Conservation (phyloP, 1,140 invertebrate species). For the Spodoptera frugiperda region DNA sequence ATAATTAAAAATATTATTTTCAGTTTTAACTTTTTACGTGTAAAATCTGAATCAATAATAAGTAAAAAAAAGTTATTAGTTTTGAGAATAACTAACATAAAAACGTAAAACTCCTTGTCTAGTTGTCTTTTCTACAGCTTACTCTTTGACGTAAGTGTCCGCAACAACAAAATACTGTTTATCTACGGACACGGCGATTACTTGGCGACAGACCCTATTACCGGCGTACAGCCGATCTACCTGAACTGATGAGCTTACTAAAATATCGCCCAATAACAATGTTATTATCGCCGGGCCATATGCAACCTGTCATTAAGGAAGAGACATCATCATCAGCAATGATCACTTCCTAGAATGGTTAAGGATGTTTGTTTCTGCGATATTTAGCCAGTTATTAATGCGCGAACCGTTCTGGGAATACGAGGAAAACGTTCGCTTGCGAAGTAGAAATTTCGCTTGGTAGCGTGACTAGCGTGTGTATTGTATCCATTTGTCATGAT, state of each 20-base stretch:
- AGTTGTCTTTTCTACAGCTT: neutral
- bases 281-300: constrained; percentile 30
- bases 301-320: constrained; percentile 33
- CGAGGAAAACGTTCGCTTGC: neutral
- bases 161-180: constrained; percentile 51
- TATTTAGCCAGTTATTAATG: constrained; percentile 11
- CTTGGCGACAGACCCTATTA: constrained; percentile 65
- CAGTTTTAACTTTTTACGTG: too few relatives aligned
- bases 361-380: constrained; percentile 39
- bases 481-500: too few relatives aligned
- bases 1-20: too few relatives aligned
- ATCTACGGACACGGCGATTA: constrained; percentile 59
- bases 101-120: too few relatives aligned
- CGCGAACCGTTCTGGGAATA: constrained; percentile 23
- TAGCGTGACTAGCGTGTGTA: too few relatives aligned
- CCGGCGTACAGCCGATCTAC: constrained; percentile 42
- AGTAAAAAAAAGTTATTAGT: too few relatives aligned
- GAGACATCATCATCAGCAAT: constrained; percentile 29
- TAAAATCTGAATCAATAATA: too few relatives aligned
- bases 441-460: neutral
- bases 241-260: constrained; percentile 36
- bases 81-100: neutral
- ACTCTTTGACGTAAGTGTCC: constrained; percentile 48
- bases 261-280: constrained; percentile 45
- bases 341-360: constrained; percentile 32